Evolutionary conservation across 2,797 vertebrate species (phyloP).

Genomic region (Poecile montanus): DNA sequence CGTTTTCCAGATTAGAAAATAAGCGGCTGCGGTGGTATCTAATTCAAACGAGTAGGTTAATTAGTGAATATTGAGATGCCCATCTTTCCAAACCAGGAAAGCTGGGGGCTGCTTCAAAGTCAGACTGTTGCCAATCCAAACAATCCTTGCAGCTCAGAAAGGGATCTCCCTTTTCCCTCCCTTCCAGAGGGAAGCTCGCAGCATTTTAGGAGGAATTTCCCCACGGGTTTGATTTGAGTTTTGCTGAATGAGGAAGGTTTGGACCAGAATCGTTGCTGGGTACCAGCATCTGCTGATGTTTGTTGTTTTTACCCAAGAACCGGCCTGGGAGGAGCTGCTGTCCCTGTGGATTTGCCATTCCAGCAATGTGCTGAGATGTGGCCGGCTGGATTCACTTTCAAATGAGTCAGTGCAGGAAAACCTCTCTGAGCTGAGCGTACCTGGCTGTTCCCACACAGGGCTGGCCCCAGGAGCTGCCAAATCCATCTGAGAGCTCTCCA

Average conservation of each 20-base stretch:
- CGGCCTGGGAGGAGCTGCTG: not conserved
- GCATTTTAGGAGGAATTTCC: not conserved
- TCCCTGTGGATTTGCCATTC: not conserved
- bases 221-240: not conserved
- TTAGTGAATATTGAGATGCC: slow-evolving; percentile 61
- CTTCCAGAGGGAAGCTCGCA: not conserved
- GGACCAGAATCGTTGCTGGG: not conserved
- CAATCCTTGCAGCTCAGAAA: not conserved
- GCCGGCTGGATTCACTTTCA: not conserved
- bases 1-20: slow-evolving; percentile 63
- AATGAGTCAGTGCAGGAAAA: not conserved
- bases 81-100: not conserved
- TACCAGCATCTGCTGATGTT: not conserved
- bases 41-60: slow-evolving; percentile 73
- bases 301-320: not conserved
- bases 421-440: not conserved
- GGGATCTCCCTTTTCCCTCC: not conserved
- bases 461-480: not conserved
- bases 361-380: not conserved
- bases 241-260: not conserved
- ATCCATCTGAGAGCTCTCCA: too few species aligned
- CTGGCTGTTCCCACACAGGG: not conserved
- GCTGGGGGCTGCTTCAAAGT: not conserved
- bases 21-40: slow-evolving; percentile 20
- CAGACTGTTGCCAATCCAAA: not conserved